Base-by-base conservation (phyloP, 2,113 vertebrate species). In the Crotophaga sulcirostris region DNA sequence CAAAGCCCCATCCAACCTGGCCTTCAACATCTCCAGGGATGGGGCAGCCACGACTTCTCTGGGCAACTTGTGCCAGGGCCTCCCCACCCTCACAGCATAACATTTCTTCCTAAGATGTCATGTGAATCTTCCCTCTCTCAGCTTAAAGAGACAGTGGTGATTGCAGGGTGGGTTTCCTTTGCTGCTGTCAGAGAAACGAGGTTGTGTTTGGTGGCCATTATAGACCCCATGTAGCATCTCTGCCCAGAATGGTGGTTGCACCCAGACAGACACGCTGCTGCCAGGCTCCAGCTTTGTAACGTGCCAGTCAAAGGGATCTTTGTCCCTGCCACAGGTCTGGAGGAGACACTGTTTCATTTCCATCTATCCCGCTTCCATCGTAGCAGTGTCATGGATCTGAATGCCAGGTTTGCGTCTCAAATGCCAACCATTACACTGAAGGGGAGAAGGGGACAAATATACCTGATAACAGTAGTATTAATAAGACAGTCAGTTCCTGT, bases 401-500 rank as follows among this genome's bases (percentile, higher is more conserved):
- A 6, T 58, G 18, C 40, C 58, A 16, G 6, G 10, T 7, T 80
- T 66, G 84, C 55, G 13, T 18, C 28, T 7, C 2, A 3, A 28
- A 3, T 62, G 51, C 87, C 84, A 6, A 31, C 3, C 7, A 1
- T 34, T 58, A 59, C 49, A 23, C 3, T 0, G 16, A 13, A 26
- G 13, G 63, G 49, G 16, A 68, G 33, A 29, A 38, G 24, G 59
- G 34, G 34, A 1, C n/a, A 38, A 34, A 7, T 14, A 9, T 11
- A 34, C n/a, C 42, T 4, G 18, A 6, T 66, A 6, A 11, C 0
- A 10, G 29, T 4, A 11, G 29, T 11, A 44, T 49, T 79, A 54
- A 38, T 66, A 55, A 52, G 44, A 73, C 34, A 3, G 3, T n/a
- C 3, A 0, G 34, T 64, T 70, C 6, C 0, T 5, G 1, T 3